phyloP scores from a whole-genome alignment of 2,797 vertebrate species.

The Sebastes steindachneri region DNA sequence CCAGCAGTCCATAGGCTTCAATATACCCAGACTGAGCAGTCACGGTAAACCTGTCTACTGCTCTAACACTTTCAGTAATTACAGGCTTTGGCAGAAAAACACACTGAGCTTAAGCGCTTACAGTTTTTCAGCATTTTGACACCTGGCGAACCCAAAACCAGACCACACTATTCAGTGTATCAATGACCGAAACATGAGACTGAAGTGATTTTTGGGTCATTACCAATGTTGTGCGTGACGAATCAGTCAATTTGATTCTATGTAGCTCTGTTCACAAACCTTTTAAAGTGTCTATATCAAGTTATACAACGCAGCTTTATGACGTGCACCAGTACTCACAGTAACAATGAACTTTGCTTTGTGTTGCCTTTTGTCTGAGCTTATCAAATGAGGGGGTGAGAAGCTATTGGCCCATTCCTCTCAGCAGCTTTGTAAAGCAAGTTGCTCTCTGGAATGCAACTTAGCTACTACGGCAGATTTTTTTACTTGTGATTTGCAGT shows the following conservation, averaged over 20 bases:
- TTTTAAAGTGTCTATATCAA: not conserved
- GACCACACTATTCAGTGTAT: not conserved
- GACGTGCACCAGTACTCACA: not conserved
- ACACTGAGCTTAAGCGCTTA: not conserved
- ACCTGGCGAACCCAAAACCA: not conserved
- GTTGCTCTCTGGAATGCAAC: not conserved
- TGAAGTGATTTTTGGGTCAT: not conserved
- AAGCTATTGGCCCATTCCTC: not conserved
- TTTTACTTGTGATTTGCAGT: not conserved
- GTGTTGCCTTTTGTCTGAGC: not conserved
- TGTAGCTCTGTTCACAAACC: not conserved
- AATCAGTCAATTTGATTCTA: not conserved
- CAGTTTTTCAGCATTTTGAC: not conserved
- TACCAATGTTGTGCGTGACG: not conserved
- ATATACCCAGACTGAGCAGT: not conserved
- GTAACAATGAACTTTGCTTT: not conserved
- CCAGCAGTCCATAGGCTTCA: not conserved
- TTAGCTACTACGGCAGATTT: not conserved
- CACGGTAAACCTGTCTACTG: not conserved
- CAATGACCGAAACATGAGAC: not conserved
- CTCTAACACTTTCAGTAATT: constrained; percentile 8
- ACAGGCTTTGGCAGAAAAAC: not conserved
- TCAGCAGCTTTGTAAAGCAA: not conserved
- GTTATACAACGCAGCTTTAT: not conserved
- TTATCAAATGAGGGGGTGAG: not conserved